phyloP scores from a whole-genome alignment of 2,113 vertebrate genomes.

The Trinectes maculatus region DNA sequence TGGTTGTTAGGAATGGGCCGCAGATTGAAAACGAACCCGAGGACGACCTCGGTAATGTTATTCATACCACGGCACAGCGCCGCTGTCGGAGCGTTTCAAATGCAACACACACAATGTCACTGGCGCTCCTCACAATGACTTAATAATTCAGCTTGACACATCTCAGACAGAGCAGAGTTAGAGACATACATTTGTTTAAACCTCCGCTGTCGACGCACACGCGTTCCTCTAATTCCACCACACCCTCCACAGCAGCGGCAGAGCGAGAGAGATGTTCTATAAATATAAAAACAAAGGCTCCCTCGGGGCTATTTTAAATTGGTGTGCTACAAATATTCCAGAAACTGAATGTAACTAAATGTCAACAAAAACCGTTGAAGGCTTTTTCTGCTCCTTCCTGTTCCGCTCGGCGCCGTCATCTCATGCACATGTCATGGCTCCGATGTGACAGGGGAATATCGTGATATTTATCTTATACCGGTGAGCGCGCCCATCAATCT shows the following conservation, averaged over 20 bases:
- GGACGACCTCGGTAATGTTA: constrained; percentile 45
- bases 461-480: constrained; percentile 29
- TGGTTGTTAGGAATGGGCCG: constrained; percentile 64
- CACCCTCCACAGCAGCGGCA: not conserved
- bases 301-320: constrained; percentile 6
- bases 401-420: not conserved
- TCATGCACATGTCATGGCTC: not conserved
- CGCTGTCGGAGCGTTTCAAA: constrained; percentile 5
- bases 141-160: constrained; percentile 5
- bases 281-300: constrained; percentile 7
- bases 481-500: constrained; percentile 18
- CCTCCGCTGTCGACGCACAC: not conserved
- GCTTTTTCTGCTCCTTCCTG: not conserved
- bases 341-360: not conserved
- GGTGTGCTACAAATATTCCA: constrained; percentile 7
- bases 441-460: constrained; percentile 6
- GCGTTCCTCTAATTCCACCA: constrained; percentile 1
- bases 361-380: constrained; percentile 10
- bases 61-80: constrained; percentile 26
- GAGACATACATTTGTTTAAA: constrained; percentile 21
- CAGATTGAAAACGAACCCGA: constrained; percentile 63
- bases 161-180: constrained; percentile 9
- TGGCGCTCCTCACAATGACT: constrained; percentile 4
- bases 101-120: constrained; percentile 1
- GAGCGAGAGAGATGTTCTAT: constrained; percentile 21